A percentile compares a stretch with the other conserved stretches of the same genome.
These are phyloP conservation scores for Laterallus jamaicensis DNA, from an alignment of 2,113 vertebrate genomes.

Conservation along the genomic window DNA sequence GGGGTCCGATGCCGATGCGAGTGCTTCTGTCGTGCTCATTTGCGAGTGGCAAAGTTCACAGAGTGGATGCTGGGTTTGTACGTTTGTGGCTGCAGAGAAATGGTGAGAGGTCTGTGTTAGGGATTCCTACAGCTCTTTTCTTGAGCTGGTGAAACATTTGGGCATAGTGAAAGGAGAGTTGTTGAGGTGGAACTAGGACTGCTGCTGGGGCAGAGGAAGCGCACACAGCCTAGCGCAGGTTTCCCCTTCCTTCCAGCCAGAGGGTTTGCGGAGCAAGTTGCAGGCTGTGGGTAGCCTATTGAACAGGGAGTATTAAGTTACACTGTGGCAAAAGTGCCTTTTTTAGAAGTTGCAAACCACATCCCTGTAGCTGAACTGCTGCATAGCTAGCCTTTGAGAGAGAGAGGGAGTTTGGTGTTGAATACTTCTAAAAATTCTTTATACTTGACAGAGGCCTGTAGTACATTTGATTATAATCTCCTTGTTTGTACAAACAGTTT, in stretches of 20 bases:
- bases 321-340: conserved; percentile 20
- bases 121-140: background rate
- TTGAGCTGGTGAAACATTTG: background rate
- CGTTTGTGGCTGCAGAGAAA: background rate
- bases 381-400: background rate
- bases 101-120: background rate
- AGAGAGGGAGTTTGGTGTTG: background rate
- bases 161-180: fast-evolving
- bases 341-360: conserved; percentile 1
- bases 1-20: background rate
- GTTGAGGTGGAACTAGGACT: background rate
- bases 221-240: fast-evolving
- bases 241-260: background rate
- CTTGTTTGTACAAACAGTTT: background rate
- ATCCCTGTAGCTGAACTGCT: background rate
- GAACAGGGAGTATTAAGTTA: background rate
- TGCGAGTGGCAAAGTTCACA: background rate
- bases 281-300: fast-evolving
- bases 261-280: background rate
- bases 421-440: background rate
- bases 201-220: background rate
- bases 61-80: background rate
- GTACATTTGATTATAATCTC: background rate
- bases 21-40: background rate
- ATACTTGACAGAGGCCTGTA: background rate